These are phyloP conservation scores for Entomyzon cyanotis DNA, from an alignment of 2,113 vertebrate genomes.

Conservation along the genomic window DNA sequence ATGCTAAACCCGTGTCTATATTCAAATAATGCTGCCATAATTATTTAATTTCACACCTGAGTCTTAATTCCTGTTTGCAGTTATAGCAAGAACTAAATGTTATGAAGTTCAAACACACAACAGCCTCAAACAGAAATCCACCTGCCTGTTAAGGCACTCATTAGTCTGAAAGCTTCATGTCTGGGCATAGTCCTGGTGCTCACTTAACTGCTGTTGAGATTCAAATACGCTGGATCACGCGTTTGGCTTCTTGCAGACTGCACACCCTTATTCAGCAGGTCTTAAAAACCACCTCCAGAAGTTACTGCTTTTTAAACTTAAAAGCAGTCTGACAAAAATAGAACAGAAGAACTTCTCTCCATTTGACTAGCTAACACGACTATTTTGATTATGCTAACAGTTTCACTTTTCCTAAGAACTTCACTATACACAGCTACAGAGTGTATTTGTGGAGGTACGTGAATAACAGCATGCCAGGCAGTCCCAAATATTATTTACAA, in stretches of 20 bases:
- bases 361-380: neutral
- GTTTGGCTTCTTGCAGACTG: neutral
- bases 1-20: neutral
- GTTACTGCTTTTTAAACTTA: neutral
- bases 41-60: neutral
- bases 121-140: slow-evolving; percentile 17
- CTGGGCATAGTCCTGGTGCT: neutral
- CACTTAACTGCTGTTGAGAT: neutral
- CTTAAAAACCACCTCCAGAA: neutral
- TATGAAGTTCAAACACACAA: neutral
- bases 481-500: slow-evolving; percentile 1
- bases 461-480: neutral
- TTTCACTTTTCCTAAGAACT: slow-evolving; percentile 6
- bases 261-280: neutral
- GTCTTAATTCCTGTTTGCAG: neutral
- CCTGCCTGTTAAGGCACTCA: slow-evolving; percentile 4
- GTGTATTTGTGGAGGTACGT: neutral
- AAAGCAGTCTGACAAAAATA: slow-evolving; percentile 2
- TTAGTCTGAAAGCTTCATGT: slow-evolving; percentile 20
- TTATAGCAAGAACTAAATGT: neutral
- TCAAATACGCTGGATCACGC: neutral
- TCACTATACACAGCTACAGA: neutral
- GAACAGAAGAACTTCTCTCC: neutral
- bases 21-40: neutral
- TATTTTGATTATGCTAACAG: neutral